Conservation (phyloP, 2,888 invertebrate genomes). For the Atrina japonica region DNA sequence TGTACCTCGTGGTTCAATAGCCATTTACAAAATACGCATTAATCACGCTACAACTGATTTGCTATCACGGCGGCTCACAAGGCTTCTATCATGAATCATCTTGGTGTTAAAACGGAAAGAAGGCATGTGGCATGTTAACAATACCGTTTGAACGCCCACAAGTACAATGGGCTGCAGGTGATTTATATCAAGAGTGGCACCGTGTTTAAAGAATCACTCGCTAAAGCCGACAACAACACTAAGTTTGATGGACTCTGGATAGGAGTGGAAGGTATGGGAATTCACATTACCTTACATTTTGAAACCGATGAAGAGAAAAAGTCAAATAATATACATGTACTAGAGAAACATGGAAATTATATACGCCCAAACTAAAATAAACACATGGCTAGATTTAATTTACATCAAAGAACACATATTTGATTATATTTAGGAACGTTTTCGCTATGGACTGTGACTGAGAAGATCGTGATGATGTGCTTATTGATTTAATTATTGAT, state of each 20-base stretch:
- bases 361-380: slow-evolving; percentile 22
- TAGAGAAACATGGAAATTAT: slow-evolving; percentile 24
- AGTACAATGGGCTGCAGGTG: slow-evolving; percentile 19
- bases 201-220: slow-evolving; percentile 20
- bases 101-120: too few relatives aligned
- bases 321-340: background rate
- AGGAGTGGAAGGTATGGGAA: slow-evolving; percentile 49
- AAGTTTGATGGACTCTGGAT: slow-evolving; percentile 47
- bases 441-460: slow-evolving; percentile 48
- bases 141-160: slow-evolving; percentile 13
- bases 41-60: too few relatives aligned
- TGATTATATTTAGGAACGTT: slow-evolving; percentile 42
- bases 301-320: slow-evolving; percentile 29
- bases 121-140: too few relatives aligned
- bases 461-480: slow-evolving; percentile 9
- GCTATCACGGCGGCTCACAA: too few relatives aligned
- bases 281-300: slow-evolving; percentile 50
- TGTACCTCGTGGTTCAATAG: too few relatives aligned
- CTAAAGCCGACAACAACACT: background rate
- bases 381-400: slow-evolving; percentile 10
- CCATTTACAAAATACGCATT: too few relatives aligned
- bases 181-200: slow-evolving; percentile 21
- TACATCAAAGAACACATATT: slow-evolving; percentile 26
- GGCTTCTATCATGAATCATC: too few relatives aligned
- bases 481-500: background rate